Evolutionary conservation across 2,797 vertebrate genomes (phyloP).

Genomic region (Bradypus variegatus): DNA sequence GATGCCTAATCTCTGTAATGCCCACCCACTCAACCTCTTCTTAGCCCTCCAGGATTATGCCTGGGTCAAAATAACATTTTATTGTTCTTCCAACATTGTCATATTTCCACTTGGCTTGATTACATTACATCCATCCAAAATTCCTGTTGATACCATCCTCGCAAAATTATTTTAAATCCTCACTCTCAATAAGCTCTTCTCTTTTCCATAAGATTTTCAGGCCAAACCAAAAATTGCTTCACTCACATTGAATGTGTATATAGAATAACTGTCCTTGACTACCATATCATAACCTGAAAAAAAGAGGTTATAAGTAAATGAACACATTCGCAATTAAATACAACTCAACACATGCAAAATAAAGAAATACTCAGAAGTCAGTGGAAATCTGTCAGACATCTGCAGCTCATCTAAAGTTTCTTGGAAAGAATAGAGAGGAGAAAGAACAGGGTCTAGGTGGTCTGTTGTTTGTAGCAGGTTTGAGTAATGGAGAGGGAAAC

Average conservation of each 20-base stretch:
- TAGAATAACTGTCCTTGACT: not conserved
- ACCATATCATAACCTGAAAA: not conserved
- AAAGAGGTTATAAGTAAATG: not conserved
- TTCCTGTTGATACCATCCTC: slow-evolving; percentile 21
- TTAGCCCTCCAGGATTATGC: slow-evolving; percentile 8
- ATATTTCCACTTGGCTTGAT: slow-evolving; percentile 16
- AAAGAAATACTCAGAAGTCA: not conserved
- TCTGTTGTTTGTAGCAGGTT: slow-evolving; percentile 60
- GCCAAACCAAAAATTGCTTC: slow-evolving; percentile 22
- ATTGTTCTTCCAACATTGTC: slow-evolving; percentile 13
- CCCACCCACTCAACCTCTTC: not conserved
- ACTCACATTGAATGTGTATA: not conserved
- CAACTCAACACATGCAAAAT: not conserved
- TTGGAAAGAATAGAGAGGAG: slow-evolving; percentile 41
- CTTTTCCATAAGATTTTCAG: not conserved
- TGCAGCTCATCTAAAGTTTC: not conserved
- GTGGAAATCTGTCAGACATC: not conserved
- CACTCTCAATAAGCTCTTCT: not conserved
- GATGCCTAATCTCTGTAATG: not conserved
- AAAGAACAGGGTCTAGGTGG: slow-evolving; percentile 73
- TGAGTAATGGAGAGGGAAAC: slow-evolving; percentile 6
- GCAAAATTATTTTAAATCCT: slow-evolving; percentile 44
- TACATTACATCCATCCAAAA: not conserved
- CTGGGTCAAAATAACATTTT: slow-evolving; percentile 9
- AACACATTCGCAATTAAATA: not conserved